Base-by-base conservation (phyloP, 2,888 invertebrate genomes). In the Drosophila mimetica region DNA sequence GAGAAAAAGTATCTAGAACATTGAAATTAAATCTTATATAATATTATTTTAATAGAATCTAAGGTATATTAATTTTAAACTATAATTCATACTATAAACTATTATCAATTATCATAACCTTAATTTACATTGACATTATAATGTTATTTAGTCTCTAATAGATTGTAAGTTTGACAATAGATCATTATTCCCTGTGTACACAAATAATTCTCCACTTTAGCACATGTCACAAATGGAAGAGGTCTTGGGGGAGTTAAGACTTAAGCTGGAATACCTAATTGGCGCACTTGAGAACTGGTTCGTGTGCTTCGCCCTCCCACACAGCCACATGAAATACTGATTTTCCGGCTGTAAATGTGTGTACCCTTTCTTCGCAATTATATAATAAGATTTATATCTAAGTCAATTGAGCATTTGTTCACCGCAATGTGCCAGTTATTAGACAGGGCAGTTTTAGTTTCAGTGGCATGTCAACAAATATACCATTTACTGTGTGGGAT, bases 271-370 rank as follows among this genome's bases (percentile, higher is more conserved):
- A 51, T 51, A 50, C 50, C 71, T 71, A 71, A 71, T 71, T 71
- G 71, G 71, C 46, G n/a, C 71, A 70, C 70, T 70, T 47, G 71
- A 70, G n/a, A 71, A 71, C 54, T 71, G 71, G 71, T 71, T 70
- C 59, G 60, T 34, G 30, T 60, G 36, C 50, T 57, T 28, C 52
- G 28, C 25, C 55, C 1, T n/a, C 63, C 34, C 66, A 51, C 66
- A 42, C 63, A 42, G 5, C 1, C 66, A 22, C 34, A 42, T 7
- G 11, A 50, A 14, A 7, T 34, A 47, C 47, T 25, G 47, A 41
- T 47, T 34, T 39, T 14, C 32, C 44, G 44, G 44, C 44, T 16
- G 14, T 25, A 22, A 39, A 18, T 42, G 25, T 58, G 41, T 39
- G 42, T 48, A 48, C 64, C 48, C 48, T 48, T 63, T 48, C 41